A percentile compares a stretch with the other conserved stretches of the same genome.
Evolutionary conservation across 2,113 vertebrate species (phyloP).

Genomic region (Dromas ardeola): DNA sequence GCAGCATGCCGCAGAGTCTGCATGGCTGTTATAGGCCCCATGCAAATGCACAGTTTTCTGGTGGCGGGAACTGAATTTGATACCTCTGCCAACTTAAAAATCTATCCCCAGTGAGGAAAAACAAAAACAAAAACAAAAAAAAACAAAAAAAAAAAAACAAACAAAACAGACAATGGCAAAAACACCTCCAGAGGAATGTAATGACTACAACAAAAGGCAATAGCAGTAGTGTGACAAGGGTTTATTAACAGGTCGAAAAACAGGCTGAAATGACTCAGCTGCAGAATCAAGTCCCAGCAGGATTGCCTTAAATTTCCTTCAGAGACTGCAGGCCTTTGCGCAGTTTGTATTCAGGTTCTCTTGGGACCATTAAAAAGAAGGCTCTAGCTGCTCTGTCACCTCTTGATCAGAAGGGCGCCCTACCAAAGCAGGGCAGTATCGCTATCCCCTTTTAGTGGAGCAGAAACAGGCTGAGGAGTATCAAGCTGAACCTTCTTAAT

Average conservation of each 20-base stretch:
- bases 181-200: background rate
- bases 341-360: background rate
- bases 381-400: background rate
- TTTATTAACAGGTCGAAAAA: background rate
- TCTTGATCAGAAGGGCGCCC: rapidly evolving
- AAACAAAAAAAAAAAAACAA: conserved; percentile 3
- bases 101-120: background rate
- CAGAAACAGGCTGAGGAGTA: background rate
- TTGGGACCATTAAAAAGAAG: background rate
- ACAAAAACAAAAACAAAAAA: background rate
- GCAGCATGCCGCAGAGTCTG: background rate
- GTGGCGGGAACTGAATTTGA: background rate
- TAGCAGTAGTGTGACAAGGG: background rate
- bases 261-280: background rate
- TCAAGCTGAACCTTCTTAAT: background rate
- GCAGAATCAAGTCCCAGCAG: background rate
- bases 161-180: background rate
- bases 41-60: background rate
- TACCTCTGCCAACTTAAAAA: background rate
- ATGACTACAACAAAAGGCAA: conserved; percentile 10
- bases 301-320: background rate
- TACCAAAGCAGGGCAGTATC: background rate
- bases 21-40: rapidly evolving
- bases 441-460: background rate
- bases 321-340: background rate